A percentile compares a stretch with the other conserved stretches of the same genome.
phyloP scores from a whole-genome alignment of 2,113 vertebrate genomes.

The Hippocampus barbouri region DNA sequence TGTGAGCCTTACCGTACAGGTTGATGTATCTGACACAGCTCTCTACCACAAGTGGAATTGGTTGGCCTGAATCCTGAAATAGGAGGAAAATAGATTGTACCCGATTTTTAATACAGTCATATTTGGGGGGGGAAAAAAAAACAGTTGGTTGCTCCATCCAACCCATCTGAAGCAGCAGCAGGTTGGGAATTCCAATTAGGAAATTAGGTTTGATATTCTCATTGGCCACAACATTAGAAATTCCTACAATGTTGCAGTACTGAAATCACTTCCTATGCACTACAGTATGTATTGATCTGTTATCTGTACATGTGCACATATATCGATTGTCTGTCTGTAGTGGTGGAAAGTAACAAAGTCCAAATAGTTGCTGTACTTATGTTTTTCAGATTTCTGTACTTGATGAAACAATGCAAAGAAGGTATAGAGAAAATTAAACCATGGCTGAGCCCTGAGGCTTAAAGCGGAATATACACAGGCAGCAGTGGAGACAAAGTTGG shows the following conservation, averaged over 20 bases:
- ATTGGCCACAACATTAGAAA: not conserved
- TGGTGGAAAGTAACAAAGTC: too few species aligned
- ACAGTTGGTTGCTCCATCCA: not conserved
- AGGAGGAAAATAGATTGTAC: not conserved
- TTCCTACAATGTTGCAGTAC: not conserved
- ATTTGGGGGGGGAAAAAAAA: not conserved
- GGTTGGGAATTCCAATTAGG: slow-evolving; percentile 10
- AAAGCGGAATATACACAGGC: too few species aligned
- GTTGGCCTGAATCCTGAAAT: slow-evolving; percentile 74
- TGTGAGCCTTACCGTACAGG: slow-evolving; percentile 83
- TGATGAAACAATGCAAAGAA: too few species aligned
- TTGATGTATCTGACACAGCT: slow-evolving; percentile 98
- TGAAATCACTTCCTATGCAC: not conserved
- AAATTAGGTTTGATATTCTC: not conserved
- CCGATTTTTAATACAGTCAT: not conserved
- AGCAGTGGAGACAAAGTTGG: too few species aligned
- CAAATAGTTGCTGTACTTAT: too few species aligned
- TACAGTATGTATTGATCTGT: not conserved
- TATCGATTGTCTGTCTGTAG: too few species aligned
- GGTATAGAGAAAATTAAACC: too few species aligned
- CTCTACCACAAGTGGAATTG: slow-evolving; percentile 95
- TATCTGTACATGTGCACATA: not conserved
- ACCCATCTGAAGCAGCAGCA: slow-evolving; percentile 17
- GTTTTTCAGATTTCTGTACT: too few species aligned
- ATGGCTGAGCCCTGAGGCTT: too few species aligned